These are phyloP conservation scores for Cotesia glomerata DNA, from an alignment of 1,140 invertebrate species.

Conservation along the genomic window DNA sequence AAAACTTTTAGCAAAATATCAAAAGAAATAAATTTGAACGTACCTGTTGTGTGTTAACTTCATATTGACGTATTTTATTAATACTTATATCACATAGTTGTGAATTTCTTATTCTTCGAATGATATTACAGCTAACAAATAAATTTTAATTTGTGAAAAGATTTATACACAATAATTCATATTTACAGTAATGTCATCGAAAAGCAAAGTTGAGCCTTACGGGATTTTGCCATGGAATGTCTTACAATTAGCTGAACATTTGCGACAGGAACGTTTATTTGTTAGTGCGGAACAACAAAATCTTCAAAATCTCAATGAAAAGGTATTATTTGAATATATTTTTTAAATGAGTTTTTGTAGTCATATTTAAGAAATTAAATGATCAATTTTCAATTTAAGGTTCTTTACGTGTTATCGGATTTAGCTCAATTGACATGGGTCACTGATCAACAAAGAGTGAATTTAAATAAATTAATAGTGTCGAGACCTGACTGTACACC, in stretches of 20 bases:
- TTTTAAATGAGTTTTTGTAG: neutral
- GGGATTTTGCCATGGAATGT: slow-evolving; percentile 67
- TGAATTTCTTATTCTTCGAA: no score
- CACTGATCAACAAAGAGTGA: slow-evolving; percentile 84
- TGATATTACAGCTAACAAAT: no score
- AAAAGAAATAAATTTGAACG: no score
- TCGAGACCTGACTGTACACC: slow-evolving; percentile 77
- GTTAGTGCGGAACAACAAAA: slow-evolving; percentile 74
- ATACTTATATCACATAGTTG: no score
- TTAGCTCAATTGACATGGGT: slow-evolving; percentile 87
- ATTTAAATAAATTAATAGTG: slow-evolving; percentile 81
- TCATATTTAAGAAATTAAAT: neutral
- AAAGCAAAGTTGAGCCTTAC: slow-evolving; percentile 55
- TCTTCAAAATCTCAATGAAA: slow-evolving; percentile 76
- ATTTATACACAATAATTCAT: neutral
- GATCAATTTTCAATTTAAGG: slow-evolving; percentile 52
- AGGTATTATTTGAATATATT: slow-evolving; percentile 56
- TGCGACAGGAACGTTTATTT: slow-evolving; percentile 78
- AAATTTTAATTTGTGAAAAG: no score
- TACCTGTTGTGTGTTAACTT: no score
- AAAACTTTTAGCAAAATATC: no score
- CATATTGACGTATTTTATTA: no score
- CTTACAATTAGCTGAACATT: slow-evolving; percentile 72
- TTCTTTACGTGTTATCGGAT: slow-evolving; percentile 68
- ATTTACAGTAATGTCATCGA: slow-evolving; percentile 55